Evolutionary conservation across 2,797 vertebrate genomes (phyloP).

Genomic region (Pseudotriccus pelzelni): DNA sequence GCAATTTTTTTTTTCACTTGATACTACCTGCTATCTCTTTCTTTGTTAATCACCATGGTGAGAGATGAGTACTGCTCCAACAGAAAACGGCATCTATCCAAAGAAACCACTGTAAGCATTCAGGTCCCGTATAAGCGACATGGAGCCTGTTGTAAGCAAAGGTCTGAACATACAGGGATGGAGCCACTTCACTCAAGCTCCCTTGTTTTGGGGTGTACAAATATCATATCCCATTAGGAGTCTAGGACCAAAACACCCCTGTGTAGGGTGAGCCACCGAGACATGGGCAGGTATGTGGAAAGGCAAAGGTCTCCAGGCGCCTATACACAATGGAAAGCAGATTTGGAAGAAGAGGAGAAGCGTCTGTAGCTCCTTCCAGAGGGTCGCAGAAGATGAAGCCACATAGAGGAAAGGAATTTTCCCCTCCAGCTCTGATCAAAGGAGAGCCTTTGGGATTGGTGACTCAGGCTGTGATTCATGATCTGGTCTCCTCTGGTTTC

Average conservation of each 20-base stretch:
- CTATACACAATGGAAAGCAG: accelerated
- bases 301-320: not conserved
- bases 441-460: not conserved
- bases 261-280: not conserved
- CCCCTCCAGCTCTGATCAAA: not conserved
- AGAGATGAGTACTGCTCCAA: not conserved
- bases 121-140: accelerated
- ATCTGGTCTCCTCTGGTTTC: not conserved
- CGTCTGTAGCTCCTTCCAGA: not conserved
- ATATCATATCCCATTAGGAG: not conserved
- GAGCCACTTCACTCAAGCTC: not conserved
- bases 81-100: not conserved
- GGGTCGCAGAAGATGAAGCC: not conserved
- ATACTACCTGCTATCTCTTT: not conserved
- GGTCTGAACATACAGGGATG: not conserved
- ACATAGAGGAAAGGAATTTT: not conserved
- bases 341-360: not conserved
- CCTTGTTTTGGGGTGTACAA: not conserved
- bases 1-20: not conserved
- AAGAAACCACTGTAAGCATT: not conserved
- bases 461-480: conserved; percentile 39
- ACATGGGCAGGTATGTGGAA: not conserved
- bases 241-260: not conserved
- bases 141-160: not conserved
- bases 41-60: not conserved